Evolutionary conservation across 2,888 invertebrate genomes (phyloP).

Genomic region (Leucania comma): DNA sequence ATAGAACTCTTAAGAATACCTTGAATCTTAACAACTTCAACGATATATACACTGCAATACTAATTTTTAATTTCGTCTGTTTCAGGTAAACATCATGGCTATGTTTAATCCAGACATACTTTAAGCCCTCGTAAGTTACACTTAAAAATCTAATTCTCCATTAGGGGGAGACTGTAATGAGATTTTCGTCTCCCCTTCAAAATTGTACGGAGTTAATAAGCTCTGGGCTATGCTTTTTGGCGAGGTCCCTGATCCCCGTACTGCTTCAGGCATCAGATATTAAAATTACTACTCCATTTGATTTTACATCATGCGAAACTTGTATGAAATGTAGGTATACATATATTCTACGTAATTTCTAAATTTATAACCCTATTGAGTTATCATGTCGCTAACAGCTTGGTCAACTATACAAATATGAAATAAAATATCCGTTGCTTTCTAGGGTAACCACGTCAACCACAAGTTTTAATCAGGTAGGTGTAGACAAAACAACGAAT

Average conservation of each 20-base stretch:
- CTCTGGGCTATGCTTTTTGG: conserved; percentile 34
- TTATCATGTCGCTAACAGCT: too few species aligned
- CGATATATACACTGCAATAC: not conserved
- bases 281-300: not conserved
- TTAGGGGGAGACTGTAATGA: conserved; percentile 36
- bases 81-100: conserved; percentile 46
- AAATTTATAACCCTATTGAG: too few species aligned
- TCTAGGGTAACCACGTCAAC: too few species aligned
- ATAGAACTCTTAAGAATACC: not conserved
- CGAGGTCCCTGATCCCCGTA: conserved; percentile 25
- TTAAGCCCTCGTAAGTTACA: conserved; percentile 42
- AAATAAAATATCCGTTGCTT: too few species aligned
- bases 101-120: conserved; percentile 21
- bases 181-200: conserved; percentile 42
- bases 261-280: conserved; percentile 9
- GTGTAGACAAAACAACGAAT: too few species aligned
- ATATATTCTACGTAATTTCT: too few species aligned
- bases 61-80: conserved; percentile 39
- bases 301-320: not conserved
- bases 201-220: conserved; percentile 45
- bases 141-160: conserved; percentile 35
- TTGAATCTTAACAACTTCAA: not conserved
- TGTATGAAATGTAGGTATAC: not conserved
- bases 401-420: too few species aligned
- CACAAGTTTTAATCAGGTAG: not conserved